Conservation (phyloP, 2,797 vertebrate genomes). For the Periophthalmus magnuspinnatus region DNA sequence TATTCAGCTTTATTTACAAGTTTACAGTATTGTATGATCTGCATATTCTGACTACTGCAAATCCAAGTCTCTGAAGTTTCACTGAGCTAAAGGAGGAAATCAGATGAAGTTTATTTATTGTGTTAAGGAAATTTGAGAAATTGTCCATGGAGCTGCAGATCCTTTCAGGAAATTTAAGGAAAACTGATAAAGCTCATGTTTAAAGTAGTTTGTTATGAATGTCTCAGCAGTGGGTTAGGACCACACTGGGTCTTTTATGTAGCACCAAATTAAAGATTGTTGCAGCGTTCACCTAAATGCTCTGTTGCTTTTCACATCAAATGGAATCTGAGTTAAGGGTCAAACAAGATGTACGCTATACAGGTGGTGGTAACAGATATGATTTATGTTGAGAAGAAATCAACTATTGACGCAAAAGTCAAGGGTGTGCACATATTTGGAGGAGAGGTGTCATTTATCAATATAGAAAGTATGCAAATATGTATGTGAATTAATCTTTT, state of each 20-base stretch:
- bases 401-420: neutral
- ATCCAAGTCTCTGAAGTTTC: constrained; percentile 54
- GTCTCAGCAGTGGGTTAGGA: constrained; percentile 16
- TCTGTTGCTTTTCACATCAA: constrained; percentile 19
- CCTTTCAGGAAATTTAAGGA: constrained; percentile 53
- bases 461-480: too few species aligned
- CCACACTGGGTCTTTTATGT: constrained; percentile 14
- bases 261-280: constrained; percentile 14
- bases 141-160: constrained; percentile 41
- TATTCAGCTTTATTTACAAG: neutral
- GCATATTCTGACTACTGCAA: constrained; percentile 38
- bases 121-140: constrained; percentile 46
- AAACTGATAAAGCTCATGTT: constrained; percentile 32
- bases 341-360: constrained; percentile 11
- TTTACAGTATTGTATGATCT: neutral
- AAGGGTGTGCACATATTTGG: neutral
- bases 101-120: constrained; percentile 60
- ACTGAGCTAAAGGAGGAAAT: constrained; percentile 49
- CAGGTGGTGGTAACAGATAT: constrained; percentile 30
- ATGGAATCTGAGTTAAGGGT: constrained; percentile 17
- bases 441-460: too few species aligned
- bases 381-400: constrained; percentile 10
- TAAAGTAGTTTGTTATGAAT: constrained; percentile 28
- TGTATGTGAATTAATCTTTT: neutral
- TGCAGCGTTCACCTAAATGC: constrained; percentile 3